Conservation (phyloP, 35 echinoderm and acorn worm genomes). For the Apostichopus californicus region DNA sequence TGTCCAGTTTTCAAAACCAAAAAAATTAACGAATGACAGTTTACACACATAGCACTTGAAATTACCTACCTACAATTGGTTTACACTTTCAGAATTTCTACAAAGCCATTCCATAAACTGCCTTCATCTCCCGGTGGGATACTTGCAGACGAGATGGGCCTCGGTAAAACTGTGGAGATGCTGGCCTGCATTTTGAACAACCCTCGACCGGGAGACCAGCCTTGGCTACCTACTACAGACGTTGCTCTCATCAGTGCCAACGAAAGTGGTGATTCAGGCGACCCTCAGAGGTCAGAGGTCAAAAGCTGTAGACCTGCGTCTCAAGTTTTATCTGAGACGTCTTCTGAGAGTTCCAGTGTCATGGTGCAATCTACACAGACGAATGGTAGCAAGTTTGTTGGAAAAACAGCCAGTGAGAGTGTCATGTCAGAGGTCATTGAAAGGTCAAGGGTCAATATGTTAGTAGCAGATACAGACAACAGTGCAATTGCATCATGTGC, state of each 20-base stretch:
- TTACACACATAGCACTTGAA: too few species aligned
- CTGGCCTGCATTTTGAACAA: constrained; percentile 86
- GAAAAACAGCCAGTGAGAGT: too few species aligned
- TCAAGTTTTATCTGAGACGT: neutral
- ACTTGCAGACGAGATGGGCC: constrained; percentile 97
- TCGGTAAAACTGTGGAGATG: constrained; percentile 98
- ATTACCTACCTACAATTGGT: too few species aligned
- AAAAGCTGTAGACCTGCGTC: too few species aligned
- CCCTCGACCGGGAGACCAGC: constrained; percentile 33
- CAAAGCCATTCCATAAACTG: constrained; percentile 39
- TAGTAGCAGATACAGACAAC: neutral
- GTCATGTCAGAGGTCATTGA: neutral
- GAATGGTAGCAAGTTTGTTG: neutral
- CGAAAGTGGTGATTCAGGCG: too few species aligned
- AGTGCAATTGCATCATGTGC: neutral
- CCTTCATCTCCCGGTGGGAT: constrained; percentile 80
- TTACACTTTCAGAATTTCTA: constrained; percentile 64
- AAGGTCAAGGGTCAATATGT: neutral
- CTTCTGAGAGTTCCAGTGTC: neutral
- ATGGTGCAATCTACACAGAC: neutral
- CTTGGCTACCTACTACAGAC: neutral
- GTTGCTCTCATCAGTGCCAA: neutral
- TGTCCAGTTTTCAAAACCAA: too few species aligned
- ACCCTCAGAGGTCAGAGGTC: too few species aligned
- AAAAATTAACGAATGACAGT: too few species aligned